These are phyloP conservation scores for Kryptolebias marmoratus DNA, from an alignment of 2,113 vertebrate species.

Conservation along the genomic window DNA sequence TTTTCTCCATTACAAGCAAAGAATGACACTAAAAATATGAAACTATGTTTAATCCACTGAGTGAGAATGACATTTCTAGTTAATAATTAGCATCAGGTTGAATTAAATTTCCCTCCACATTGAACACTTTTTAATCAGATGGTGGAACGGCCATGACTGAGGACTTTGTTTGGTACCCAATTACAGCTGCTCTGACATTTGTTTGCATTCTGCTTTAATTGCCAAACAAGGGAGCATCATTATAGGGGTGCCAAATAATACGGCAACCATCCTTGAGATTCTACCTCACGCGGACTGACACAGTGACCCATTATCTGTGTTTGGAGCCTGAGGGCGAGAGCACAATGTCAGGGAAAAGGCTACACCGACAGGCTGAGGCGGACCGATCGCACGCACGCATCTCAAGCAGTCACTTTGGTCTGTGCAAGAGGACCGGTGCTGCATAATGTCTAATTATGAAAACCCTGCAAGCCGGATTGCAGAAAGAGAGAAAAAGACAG, in stretches of 20 bases:
- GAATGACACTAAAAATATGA: not conserved
- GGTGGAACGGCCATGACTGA: constrained; percentile 11
- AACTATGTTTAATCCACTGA: too few relatives aligned
- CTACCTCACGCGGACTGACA: constrained; percentile 71
- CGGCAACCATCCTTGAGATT: constrained; percentile 58
- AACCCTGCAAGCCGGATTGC: constrained; percentile 35
- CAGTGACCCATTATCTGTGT: constrained; percentile 78
- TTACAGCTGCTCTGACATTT: constrained; percentile 20
- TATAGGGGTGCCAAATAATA: constrained; percentile 43
- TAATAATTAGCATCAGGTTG: too few relatives aligned
- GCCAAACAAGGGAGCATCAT: constrained; percentile 6
- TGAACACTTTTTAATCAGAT: not conserved
- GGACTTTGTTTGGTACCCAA: constrained; percentile 27
- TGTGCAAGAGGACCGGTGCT: constrained; percentile 54
- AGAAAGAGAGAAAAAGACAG: not conserved
- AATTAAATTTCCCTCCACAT: not conserved
- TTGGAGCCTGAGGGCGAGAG: constrained; percentile 64
- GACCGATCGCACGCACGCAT: constrained; percentile 51
- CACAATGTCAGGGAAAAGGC: constrained; percentile 59
- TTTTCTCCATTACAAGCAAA: constrained; percentile 1
- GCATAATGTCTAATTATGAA: constrained; percentile 58
- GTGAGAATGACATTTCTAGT: too few relatives aligned
- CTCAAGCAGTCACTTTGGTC: constrained; percentile 53
- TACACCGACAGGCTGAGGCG: constrained; percentile 59
- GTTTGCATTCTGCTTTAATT: constrained; percentile 13